Conservation (phyloP, 2,113 vertebrate genomes). For the Vireo altiloquus region DNA sequence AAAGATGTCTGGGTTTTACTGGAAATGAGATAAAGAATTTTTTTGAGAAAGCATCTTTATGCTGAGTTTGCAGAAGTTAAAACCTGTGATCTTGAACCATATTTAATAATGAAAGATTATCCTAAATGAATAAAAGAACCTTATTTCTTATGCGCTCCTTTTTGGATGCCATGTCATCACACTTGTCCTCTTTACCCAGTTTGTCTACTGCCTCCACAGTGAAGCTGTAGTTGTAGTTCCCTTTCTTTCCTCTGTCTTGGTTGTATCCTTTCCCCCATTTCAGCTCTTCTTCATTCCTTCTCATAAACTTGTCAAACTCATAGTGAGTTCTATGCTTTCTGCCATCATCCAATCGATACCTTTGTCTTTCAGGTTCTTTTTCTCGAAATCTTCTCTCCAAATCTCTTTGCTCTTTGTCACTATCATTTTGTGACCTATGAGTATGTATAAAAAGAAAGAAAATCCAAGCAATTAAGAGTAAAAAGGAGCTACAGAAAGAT, state of each 20-base stretch:
- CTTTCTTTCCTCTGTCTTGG: conserved; percentile 88
- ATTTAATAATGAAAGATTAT: conserved; percentile 63
- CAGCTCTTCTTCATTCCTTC: conserved; percentile 87
- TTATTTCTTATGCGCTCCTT: conserved; percentile 91
- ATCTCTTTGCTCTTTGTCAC: conserved; percentile 87
- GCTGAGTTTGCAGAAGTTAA: conserved; percentile 19
- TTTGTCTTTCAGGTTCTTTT: conserved; percentile 81
- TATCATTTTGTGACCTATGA: conserved; percentile 82
- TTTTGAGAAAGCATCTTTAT: not conserved
- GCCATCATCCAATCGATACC: conserved; percentile 81
- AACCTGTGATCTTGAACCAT: not conserved
- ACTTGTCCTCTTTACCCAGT: conserved; percentile 84
- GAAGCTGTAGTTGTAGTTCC: conserved; percentile 79
- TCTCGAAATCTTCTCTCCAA: conserved; percentile 83
- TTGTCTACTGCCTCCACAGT: conserved; percentile 82
- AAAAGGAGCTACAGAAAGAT: not conserved
- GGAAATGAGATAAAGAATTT: not conserved
- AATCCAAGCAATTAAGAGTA: conserved; percentile 22
- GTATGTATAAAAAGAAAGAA: conserved; percentile 24
- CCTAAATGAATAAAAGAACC: conserved; percentile 77
- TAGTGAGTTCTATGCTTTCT: conserved; percentile 86
- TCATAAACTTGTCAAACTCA: conserved; percentile 86
- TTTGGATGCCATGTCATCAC: conserved; percentile 81
- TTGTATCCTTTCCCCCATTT: conserved; percentile 89
- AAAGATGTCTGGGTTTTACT: not conserved